Percentiles rank a stretch among this genome's conserved stretches.
These are phyloP conservation scores for Ceratosolen solmsi DNA, from an alignment of 1,140 invertebrate species.

Conservation along the genomic window DNA sequence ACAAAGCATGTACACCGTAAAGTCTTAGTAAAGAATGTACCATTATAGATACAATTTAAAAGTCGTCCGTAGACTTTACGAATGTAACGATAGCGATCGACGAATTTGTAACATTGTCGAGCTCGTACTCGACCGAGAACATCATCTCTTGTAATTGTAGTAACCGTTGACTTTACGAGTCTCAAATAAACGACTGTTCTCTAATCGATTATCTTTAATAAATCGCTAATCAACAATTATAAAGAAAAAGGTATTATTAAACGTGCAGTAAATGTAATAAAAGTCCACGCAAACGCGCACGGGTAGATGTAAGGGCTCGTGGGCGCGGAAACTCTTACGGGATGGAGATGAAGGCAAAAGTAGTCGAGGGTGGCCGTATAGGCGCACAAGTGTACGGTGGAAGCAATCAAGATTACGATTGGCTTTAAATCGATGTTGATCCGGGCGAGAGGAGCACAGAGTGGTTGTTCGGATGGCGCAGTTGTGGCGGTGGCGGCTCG, in stretches of 20 bases:
- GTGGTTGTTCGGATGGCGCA: no score
- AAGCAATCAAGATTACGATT: conserved; percentile 51
- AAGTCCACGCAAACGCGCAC: no score
- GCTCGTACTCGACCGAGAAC: conserved; percentile 38
- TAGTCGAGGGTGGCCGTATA: conserved; percentile 3
- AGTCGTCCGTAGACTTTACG: conserved; percentile 34
- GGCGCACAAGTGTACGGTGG: conserved; percentile 14
- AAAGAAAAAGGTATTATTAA: conserved; percentile 46
- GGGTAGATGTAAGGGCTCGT: background rate
- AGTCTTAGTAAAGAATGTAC: conserved; percentile 37
- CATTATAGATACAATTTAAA: conserved; percentile 46
- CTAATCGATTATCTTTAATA: conserved; percentile 49
- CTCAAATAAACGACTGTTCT: conserved; percentile 35
- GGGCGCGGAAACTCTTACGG: background rate
- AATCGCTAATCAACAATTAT: conserved; percentile 51
- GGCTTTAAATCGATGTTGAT: conserved; percentile 50
- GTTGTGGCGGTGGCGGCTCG: no score
- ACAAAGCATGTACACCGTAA: no score
- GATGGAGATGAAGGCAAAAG: conserved; percentile 3
- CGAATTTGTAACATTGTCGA: conserved; percentile 45
- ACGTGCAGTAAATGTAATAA: background rate
- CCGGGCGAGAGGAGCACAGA: background rate
- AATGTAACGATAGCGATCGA: conserved; percentile 43
- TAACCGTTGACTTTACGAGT: conserved; percentile 49
- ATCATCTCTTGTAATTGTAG: conserved; percentile 44